Evolutionary conservation across 2,888 invertebrate genomes (phyloP).

Genomic region (Thymelicus sylvestris): DNA sequence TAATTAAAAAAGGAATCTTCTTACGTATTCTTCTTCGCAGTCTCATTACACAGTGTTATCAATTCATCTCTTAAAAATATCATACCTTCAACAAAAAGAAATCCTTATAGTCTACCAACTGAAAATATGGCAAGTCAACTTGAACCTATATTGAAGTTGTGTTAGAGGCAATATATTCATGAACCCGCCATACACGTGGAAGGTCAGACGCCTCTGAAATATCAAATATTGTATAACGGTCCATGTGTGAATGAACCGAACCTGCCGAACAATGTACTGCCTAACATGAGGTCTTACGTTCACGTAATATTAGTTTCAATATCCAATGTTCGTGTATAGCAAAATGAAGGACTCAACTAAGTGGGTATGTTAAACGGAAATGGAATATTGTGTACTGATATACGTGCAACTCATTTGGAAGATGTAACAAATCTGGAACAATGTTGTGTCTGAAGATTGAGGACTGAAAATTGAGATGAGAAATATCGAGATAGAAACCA

Average conservation of each 20-base stretch:
- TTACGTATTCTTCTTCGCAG: too few relatives aligned
- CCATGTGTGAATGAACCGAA: neutral
- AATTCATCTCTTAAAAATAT: too few relatives aligned
- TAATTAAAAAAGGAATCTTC: too few relatives aligned
- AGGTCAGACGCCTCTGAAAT: neutral
- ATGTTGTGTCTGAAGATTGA: too few relatives aligned
- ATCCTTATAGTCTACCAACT: neutral
- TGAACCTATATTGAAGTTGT: neutral
- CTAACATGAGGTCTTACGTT: neutral
- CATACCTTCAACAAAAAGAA: too few relatives aligned
- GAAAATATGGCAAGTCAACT: neutral
- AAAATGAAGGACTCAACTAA: neutral
- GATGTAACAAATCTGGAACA: too few relatives aligned
- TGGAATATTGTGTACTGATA: neutral
- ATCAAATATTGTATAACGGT: neutral
- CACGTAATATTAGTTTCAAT: conserved; percentile 5
- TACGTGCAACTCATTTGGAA: too few relatives aligned
- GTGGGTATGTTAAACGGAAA: neutral
- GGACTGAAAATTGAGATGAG: too few relatives aligned
- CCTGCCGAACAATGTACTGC: neutral
- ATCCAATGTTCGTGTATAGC: neutral
- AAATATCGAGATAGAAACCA: too few relatives aligned
- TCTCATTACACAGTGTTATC: too few relatives aligned
- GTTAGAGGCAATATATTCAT: conserved; percentile 11
- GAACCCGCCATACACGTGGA: conserved; percentile 5